These are phyloP conservation scores for Papilio protenor DNA, from an alignment of 2,888 invertebrate species.

Conservation along the genomic window DNA sequence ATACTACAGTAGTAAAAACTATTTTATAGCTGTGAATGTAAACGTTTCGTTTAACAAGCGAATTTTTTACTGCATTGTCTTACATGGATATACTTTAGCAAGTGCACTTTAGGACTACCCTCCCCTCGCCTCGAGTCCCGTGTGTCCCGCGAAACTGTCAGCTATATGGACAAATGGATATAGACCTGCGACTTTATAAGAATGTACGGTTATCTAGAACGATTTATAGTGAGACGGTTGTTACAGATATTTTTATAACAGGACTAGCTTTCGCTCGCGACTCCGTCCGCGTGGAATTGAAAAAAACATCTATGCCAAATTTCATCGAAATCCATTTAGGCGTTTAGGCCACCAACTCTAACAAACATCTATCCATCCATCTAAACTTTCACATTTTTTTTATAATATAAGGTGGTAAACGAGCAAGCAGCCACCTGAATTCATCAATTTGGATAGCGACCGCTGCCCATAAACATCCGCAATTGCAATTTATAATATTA, in stretches of 20 bases:
- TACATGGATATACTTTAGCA: slow-evolving; percentile 39
- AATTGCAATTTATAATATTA: too few relatives aligned
- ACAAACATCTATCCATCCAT: too few relatives aligned
- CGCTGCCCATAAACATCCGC: too few relatives aligned
- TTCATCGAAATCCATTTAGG: too few relatives aligned
- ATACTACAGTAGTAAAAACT: background rate
- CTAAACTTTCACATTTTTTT: too few relatives aligned
- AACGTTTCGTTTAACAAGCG: slow-evolving; percentile 40
- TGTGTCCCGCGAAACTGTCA: slow-evolving; percentile 24
- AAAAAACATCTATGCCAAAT: too few relatives aligned
- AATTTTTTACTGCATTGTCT: slow-evolving; percentile 42
- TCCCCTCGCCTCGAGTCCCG: background rate
- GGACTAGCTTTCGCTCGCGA: background rate
- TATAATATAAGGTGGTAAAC: too few relatives aligned
- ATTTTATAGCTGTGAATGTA: slow-evolving; percentile 29
- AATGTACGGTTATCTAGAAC: slow-evolving; percentile 25
- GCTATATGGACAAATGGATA: slow-evolving; percentile 41
- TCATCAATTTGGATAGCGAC: too few relatives aligned
- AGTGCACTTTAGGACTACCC: slow-evolving; percentile 37
- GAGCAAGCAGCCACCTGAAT: too few relatives aligned
- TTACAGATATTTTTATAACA: background rate
- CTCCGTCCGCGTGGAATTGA: too few relatives aligned
- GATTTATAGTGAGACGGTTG: slow-evolving; percentile 31
- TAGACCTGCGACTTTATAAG: slow-evolving; percentile 36
- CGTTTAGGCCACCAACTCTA: background rate